phyloP scores from a whole-genome alignment of 2,888 invertebrate genomes.

The Ormyrus pomaceus region DNA sequence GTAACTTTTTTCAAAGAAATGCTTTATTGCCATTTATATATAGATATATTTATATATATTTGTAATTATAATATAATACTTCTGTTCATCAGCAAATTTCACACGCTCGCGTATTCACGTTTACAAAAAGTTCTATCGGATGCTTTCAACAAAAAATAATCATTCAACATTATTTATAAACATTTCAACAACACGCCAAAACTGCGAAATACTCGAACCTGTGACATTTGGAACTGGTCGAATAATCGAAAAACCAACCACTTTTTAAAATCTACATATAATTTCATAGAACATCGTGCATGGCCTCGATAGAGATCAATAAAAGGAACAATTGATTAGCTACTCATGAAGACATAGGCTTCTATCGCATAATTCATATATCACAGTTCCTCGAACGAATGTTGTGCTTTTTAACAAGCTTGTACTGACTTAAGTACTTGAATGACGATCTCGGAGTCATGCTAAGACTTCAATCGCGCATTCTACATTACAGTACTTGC shows the following conservation, averaged over 20 bases:
- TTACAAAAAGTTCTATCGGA: conserved; percentile 29
- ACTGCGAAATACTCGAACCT: conserved; percentile 12
- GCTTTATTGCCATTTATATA: conserved; percentile 69
- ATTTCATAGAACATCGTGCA: conserved; percentile 8
- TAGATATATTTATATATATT: no score
- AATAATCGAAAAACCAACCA: conserved; percentile 25
- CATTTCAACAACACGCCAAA: conserved; percentile 22
- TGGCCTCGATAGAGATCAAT: conserved; percentile 39
- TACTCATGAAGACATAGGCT: conserved; percentile 24
- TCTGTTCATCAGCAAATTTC: conserved; percentile 36
- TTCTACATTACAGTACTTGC: neutral
- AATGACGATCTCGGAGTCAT: conserved; percentile 13
- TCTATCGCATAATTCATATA: conserved; percentile 33
- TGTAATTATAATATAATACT: conserved; percentile 60
- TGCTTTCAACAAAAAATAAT: conserved; percentile 31
- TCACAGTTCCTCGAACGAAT: conserved; percentile 47
- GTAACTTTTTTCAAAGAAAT: conserved; percentile 61
- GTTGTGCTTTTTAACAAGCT: conserved; percentile 34
- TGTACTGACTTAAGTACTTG: conserved; percentile 42
- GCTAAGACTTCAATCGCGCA: conserved; percentile 13
- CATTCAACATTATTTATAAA: conserved; percentile 31
- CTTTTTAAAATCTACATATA: conserved; percentile 18
- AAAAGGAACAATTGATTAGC: conserved; percentile 39
- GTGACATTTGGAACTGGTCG: conserved; percentile 13
- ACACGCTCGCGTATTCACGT: conserved; percentile 19